Conservation (phyloP, 1,140 invertebrate species). For the Drosophila sulfurigaster region DNA sequence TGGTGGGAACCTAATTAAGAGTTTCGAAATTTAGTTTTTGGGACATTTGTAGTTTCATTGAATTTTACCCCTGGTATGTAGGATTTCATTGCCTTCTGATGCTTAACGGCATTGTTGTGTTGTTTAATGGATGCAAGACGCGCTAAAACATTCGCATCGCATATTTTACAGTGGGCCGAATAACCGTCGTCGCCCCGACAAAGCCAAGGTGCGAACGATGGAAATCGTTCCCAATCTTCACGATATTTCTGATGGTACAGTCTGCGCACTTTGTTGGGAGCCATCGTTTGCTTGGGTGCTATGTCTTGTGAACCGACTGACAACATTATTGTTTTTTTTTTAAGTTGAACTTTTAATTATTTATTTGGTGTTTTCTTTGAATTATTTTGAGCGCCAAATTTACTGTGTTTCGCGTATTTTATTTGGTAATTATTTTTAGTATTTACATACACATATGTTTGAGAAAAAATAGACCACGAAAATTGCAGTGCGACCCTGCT, state of each 20-base stretch:
- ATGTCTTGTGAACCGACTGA: too few relatives aligned
- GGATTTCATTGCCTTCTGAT: slow-evolving; percentile 49
- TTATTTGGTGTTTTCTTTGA: not conserved
- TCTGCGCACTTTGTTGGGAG: slow-evolving; percentile 56
- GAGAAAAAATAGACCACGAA: slow-evolving; percentile 40
- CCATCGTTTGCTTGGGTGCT: not conserved
- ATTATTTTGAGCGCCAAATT: slow-evolving; percentile 38
- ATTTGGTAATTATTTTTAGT: slow-evolving; percentile 57
- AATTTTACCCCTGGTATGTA: not conserved
- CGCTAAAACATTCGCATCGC: slow-evolving; percentile 59
- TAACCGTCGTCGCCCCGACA: slow-evolving; percentile 50
- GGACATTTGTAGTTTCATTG: not conserved
- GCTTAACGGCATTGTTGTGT: slow-evolving; percentile 60
- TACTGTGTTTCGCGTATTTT: slow-evolving; percentile 30
- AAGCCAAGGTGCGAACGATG: slow-evolving; percentile 52
- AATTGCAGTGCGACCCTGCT: slow-evolving; percentile 28
- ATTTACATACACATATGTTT: slow-evolving; percentile 37
- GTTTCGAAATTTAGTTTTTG: not conserved
- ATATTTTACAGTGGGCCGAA: slow-evolving; percentile 63
- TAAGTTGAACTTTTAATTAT: slow-evolving; percentile 1
- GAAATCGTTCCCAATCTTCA: slow-evolving; percentile 60
- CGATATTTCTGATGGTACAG: slow-evolving; percentile 74
- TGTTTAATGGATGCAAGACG: slow-evolving; percentile 69
- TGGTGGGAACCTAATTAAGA: too few relatives aligned
- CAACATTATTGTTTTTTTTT: not conserved